Evolutionary conservation across 1,140 invertebrate species (phyloP).

Genomic region (Rhyzopertha dominica): DNA sequence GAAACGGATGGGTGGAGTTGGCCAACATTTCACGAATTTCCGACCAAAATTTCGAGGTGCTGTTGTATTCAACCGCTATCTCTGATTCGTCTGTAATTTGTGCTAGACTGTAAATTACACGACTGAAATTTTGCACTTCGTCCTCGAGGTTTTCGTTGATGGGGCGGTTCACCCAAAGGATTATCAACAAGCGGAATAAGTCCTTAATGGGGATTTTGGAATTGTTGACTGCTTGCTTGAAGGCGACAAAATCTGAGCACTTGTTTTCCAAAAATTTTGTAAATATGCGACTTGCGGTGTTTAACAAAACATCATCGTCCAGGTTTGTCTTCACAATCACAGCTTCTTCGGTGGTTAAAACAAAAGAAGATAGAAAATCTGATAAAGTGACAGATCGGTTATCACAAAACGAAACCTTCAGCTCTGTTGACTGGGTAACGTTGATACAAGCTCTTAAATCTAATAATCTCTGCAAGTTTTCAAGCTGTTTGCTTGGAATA

Average conservation of each 20-base stretch:
- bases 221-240: slow-evolving; percentile 23
- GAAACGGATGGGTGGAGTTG: slow-evolving; percentile 64
- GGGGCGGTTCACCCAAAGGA: slow-evolving; percentile 59
- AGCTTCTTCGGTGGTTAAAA: slow-evolving; percentile 45
- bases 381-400: slow-evolving; percentile 26
- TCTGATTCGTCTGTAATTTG: slow-evolving; percentile 44
- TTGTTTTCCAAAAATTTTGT: slow-evolving; percentile 51
- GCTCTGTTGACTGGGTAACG: slow-evolving; percentile 23
- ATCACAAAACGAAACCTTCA: slow-evolving; percentile 39
- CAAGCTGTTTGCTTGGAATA: slow-evolving; percentile 36
- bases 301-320: slow-evolving; percentile 43
- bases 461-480: slow-evolving; percentile 43
- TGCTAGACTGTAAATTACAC: slow-evolving; percentile 46
- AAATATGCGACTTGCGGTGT: slow-evolving; percentile 56
- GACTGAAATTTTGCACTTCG: slow-evolving; percentile 50
- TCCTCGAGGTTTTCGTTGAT: slow-evolving; percentile 46
- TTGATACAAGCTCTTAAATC: slow-evolving; percentile 38
- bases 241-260: slow-evolving; percentile 50
- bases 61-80: slow-evolving; percentile 53
- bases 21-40: slow-evolving; percentile 62
- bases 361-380: slow-evolving; percentile 54
- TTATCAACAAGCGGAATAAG: slow-evolving; percentile 59
- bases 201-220: slow-evolving; percentile 54
- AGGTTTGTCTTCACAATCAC: slow-evolving; percentile 45
- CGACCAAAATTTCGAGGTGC: slow-evolving; percentile 70